phyloP scores from a whole-genome alignment of 2,888 invertebrate species.

The Xestia sexstrigata region DNA sequence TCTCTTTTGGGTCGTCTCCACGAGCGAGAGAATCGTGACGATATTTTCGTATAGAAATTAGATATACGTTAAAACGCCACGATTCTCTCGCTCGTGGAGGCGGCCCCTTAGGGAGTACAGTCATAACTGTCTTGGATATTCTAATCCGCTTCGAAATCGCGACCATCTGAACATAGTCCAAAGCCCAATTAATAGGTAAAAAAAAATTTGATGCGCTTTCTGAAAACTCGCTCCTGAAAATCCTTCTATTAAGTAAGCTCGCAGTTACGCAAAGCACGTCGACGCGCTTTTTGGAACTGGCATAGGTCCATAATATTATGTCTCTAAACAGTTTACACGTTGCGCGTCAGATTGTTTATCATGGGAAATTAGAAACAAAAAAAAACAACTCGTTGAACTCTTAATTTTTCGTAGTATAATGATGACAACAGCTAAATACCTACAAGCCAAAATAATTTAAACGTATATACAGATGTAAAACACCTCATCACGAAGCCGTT shows the following conservation, averaged over 20 bases:
- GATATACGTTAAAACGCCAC: no score
- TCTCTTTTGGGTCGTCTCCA: no score
- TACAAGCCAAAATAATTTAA: constrained; percentile 16
- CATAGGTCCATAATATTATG: not conserved
- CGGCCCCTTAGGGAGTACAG: no score
- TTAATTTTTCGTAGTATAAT: not conserved
- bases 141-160: no score
- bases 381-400: not conserved
- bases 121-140: not conserved
- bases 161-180: no score
- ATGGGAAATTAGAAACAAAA: not conserved
- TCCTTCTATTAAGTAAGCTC: not conserved
- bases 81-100: no score
- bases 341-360: not conserved
- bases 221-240: not conserved
- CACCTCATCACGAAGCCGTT: no score
- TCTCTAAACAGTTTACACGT: not conserved
- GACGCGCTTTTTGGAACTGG: no score
- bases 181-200: not conserved
- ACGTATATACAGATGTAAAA: no score
- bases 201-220: not conserved
- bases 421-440: not conserved
- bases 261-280: not conserved
- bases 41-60: no score
- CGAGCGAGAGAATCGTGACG: no score